Percentiles rank a stretch among this genome's conserved stretches.
These are phyloP conservation scores for Urocitellus parryii DNA, from an alignment of 2,113 vertebrate genomes.

Conservation along the genomic window DNA sequence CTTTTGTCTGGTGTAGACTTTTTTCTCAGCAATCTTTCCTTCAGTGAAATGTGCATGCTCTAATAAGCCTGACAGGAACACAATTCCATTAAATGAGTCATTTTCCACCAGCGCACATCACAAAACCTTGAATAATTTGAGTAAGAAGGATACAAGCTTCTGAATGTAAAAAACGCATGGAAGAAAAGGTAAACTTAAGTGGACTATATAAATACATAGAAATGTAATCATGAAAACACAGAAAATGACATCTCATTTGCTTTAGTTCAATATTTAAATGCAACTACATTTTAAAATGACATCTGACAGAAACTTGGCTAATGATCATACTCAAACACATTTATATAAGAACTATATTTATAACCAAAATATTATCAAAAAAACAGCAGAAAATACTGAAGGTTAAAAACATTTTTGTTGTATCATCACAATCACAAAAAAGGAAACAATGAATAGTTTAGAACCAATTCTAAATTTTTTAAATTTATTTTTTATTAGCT, in stretches of 20 bases:
- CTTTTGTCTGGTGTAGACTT: slow-evolving; percentile 22
- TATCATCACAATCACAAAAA: not conserved
- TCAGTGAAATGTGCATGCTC: not conserved
- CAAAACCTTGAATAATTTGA: slow-evolving; percentile 27
- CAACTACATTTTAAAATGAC: slow-evolving; percentile 34
- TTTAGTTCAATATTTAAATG: slow-evolving; percentile 48
- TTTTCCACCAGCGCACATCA: slow-evolving; percentile 22
- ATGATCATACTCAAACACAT: slow-evolving; percentile 22
- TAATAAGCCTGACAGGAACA: not conserved
- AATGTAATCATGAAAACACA: slow-evolving; percentile 31
- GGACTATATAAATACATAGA: slow-evolving; percentile 5
- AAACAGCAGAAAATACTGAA: slow-evolving; percentile 26
- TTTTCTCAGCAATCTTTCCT: not conserved
- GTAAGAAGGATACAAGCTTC: not conserved
- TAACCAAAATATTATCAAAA: slow-evolving; percentile 14
- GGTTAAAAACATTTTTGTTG: not conserved
- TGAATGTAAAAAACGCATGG: not conserved
- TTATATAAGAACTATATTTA: not conserved
- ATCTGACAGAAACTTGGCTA: slow-evolving; percentile 35
- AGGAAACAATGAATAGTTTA: not conserved
- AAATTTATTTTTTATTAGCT: too few species aligned
- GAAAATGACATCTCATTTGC: not conserved
- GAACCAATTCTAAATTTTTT: not conserved
- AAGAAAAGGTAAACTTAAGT: slow-evolving; percentile 33
- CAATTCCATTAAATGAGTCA: slow-evolving; percentile 36